Evolutionary conservation across 1,140 invertebrate species (phyloP).

Genomic region (Eciton burchellii): DNA sequence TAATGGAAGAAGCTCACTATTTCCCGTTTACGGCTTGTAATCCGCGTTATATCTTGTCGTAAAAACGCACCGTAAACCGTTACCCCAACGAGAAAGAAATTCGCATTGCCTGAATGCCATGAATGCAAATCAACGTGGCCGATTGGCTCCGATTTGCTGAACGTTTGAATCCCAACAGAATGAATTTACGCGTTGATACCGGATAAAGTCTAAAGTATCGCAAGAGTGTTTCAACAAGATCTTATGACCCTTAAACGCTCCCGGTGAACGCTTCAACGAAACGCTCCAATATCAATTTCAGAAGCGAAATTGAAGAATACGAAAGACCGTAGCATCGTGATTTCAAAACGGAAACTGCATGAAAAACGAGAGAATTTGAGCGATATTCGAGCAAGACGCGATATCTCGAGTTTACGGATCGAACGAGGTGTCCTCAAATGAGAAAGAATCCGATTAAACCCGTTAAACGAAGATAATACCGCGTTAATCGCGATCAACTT

Average conservation of each 20-base stretch:
- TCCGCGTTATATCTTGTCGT: conserved; percentile 47
- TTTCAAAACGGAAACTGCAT: not conserved
- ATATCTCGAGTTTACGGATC: not conserved
- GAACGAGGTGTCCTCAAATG: not conserved
- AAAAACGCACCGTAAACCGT: conserved; percentile 46
- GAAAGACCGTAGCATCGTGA: not conserved
- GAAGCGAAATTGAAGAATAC: conserved; percentile 7
- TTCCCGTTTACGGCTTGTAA: conserved; percentile 46
- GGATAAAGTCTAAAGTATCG: too few relatives aligned
- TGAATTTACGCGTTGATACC: conserved; percentile 12
- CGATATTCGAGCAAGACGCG: too few relatives aligned
- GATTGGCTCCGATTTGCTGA: conserved; percentile 44
- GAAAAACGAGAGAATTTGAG: too few relatives aligned
- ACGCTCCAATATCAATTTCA: not conserved
- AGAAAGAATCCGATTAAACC: not conserved
- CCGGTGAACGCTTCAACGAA: not conserved
- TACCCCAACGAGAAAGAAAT: conserved; percentile 50
- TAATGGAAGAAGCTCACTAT: conserved; percentile 32
- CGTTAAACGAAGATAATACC: not conserved
- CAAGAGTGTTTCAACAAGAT: not conserved
- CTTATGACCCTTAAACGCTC: not conserved
- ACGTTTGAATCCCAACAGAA: conserved; percentile 38
- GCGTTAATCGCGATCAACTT: conserved; percentile 4
- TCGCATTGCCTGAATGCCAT: conserved; percentile 28
- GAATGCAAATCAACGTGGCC: conserved; percentile 48